Evolutionary conservation across 2,888 invertebrate species (phyloP).

Genomic region (Drosophila pseudotalamancana): DNA sequence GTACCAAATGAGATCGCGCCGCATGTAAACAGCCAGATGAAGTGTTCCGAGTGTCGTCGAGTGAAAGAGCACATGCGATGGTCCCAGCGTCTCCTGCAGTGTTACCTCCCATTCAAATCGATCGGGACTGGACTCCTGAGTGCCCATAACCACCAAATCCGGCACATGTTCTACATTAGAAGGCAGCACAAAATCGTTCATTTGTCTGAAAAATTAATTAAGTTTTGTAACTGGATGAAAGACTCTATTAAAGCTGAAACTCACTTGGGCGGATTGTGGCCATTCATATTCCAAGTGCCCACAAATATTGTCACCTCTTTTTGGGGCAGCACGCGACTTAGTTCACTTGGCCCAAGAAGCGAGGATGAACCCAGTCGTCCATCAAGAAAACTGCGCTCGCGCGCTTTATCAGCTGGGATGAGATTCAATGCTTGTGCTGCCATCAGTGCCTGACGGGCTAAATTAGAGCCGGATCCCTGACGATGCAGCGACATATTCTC

Average conservation of each 20-base stretch:
- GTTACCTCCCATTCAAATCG: conserved; percentile 94
- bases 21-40: conserved; percentile 93
- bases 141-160: conserved; percentile 96
- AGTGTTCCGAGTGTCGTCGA: conserved; percentile 94
- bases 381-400: conserved; percentile 92
- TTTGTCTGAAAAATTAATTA: conserved; percentile 86
- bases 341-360: conserved; percentile 92
- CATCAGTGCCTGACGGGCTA: conserved; percentile 89
- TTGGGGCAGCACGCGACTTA: conserved; percentile 93
- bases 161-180: conserved; percentile 93
- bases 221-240: not conserved
- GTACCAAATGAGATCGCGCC: conserved; percentile 97
- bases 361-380: conserved; percentile 92
- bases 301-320: conserved; percentile 94
- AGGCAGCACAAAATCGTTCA: conserved; percentile 96
- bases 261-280: conserved; percentile 93
- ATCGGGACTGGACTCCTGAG: conserved; percentile 96
- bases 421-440: conserved; percentile 92
- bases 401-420: conserved; percentile 92
- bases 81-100: conserved; percentile 96
- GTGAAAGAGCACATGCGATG: conserved; percentile 95
- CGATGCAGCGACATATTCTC: conserved; percentile 81
- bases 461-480: conserved; percentile 73
- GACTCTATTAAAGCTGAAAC: conserved; percentile 1
- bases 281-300: conserved; percentile 99